Base-by-base conservation (phyloP, 2,888 invertebrate species). In the Himalopsyche kuldschensis region DNA sequence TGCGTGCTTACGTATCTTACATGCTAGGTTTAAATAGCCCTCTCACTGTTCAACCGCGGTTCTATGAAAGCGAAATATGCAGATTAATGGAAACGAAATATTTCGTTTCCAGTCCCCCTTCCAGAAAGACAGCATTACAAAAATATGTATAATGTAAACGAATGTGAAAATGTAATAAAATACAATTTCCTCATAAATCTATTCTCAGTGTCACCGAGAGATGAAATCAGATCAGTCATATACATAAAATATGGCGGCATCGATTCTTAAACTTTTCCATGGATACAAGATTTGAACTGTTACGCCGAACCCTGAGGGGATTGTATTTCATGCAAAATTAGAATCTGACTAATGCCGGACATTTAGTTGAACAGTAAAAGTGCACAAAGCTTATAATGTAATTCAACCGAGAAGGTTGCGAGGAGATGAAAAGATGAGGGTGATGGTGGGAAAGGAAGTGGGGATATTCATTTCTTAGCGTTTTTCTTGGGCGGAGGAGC, bases 401-500 rank as follows among this genome's bases (percentile, higher is more conserved):
- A 85, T 82, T 85, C 85, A 84, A 86, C 85, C 85, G 76, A 85
- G 81, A 79, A 27, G 80, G 85, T 83, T 81, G 24, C 47, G 46
- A 41, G 76, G 69, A 80, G 83, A 79, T 69, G 69, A 78, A 46
- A 41, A 41, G 41, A 79, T 31, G 63, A 76, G 20, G 76, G 20
- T 76, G 69, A 78, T 79, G 75, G 75, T 80, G 48, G n/a, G n/a
- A 69, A n/a, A 27, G 80, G 46, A 79, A 77, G 41, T 41, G 35
- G 31, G 46, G 41, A 27, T 80, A 31, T 78, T 84, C 84, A 92
- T 91, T 92, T 92, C 91, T 92, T 92, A 87, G 92, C 91, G 87
- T 95, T 95, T 91, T 94, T 95, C 93, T 95, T 95, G 90, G 94
- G 94, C 88, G 90, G 92, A 83, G 94, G 91, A 84, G 93, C 91